Evolutionary conservation across 2,888 invertebrate species (phyloP).

Genomic region (Temnothorax unifasciatus): DNA sequence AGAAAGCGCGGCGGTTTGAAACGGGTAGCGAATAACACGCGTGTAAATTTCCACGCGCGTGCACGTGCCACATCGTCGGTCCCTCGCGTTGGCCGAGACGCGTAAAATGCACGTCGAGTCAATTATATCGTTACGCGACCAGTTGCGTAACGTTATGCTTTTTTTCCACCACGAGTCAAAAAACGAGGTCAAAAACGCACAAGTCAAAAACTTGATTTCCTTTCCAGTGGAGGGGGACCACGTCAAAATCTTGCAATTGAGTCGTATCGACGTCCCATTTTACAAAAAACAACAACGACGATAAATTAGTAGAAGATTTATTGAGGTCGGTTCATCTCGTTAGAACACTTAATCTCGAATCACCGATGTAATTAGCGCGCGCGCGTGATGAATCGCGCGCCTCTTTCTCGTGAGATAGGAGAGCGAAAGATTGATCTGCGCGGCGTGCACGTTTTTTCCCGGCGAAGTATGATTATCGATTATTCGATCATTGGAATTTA

Average conservation of each 20-base stretch:
- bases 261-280: background rate
- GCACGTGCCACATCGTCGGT: background rate
- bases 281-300: background rate
- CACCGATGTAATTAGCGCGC: slow-evolving; percentile 32
- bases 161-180: slow-evolving; percentile 2
- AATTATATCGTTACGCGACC: slow-evolving; percentile 20
- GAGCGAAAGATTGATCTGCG: slow-evolving; percentile 49
- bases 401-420: slow-evolving; percentile 12
- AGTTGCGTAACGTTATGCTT: slow-evolving; percentile 33
- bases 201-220: background rate
- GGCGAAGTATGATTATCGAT: slow-evolving; percentile 46
- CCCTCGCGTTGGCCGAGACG: slow-evolving; percentile 13
- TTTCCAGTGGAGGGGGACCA: background rate
- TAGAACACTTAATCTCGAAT: slow-evolving; percentile 33
- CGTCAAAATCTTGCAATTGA: background rate
- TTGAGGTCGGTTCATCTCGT: slow-evolving; percentile 4
- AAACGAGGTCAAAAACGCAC: background rate
- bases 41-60: slow-evolving; percentile 9
- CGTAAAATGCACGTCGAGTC: slow-evolving; percentile 28
- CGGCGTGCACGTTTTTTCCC: slow-evolving; percentile 48
- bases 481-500: slow-evolving; percentile 62
- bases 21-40: background rate
- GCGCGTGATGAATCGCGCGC: slow-evolving; percentile 38
- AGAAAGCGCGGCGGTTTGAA: slow-evolving; percentile 38
- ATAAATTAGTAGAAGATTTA: background rate